These are phyloP conservation scores for Pasiphila rectangulata DNA, from an alignment of 2,888 invertebrate genomes.

Conservation along the genomic window DNA sequence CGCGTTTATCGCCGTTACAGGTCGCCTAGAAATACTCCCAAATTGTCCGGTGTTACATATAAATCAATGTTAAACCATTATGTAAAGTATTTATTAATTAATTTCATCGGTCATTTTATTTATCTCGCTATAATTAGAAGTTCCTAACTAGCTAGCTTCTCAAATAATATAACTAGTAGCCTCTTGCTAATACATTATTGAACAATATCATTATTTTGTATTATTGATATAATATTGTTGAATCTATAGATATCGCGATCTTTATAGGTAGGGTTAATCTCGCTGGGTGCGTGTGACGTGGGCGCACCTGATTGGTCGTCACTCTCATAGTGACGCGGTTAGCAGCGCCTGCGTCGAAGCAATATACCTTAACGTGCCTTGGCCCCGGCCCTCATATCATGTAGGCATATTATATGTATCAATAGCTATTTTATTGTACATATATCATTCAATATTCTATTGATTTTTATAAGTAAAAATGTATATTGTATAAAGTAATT, in stretches of 20 bases:
- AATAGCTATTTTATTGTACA: constrained; percentile 76
- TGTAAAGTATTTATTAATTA: constrained; percentile 76
- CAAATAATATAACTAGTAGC: constrained; percentile 60
- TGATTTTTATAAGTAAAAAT: constrained; percentile 76
- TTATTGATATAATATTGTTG: constrained; percentile 46
- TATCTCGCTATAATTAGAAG: constrained; percentile 75
- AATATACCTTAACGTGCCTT: constrained; percentile 70
- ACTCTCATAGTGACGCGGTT: too few relatives aligned
- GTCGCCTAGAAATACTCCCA: constrained; percentile 68
- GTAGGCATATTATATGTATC: constrained; percentile 74
- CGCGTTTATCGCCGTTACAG: constrained; percentile 38
- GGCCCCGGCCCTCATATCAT: constrained; percentile 77
- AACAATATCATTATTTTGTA: constrained; percentile 52
- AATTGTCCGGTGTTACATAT: constrained; percentile 53
- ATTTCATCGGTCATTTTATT: constrained; percentile 68
- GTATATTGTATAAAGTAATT: constrained; percentile 81
- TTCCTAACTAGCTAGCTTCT: constrained; percentile 79
- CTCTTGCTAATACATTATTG: constrained; percentile 50
- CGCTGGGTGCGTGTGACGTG: constrained; percentile 14
- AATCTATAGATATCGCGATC: constrained; percentile 54
- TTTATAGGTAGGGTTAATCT: constrained; percentile 40
- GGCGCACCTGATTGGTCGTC: neutral
- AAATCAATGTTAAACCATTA: constrained; percentile 59
- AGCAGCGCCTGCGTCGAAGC: constrained; percentile 35
- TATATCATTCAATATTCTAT: constrained; percentile 80